Evolutionary conservation across 1,140 invertebrate genomes (phyloP), one percentile per base, ranked within the genome.

Genomic region (Adoxophyes honmai): DNA sequence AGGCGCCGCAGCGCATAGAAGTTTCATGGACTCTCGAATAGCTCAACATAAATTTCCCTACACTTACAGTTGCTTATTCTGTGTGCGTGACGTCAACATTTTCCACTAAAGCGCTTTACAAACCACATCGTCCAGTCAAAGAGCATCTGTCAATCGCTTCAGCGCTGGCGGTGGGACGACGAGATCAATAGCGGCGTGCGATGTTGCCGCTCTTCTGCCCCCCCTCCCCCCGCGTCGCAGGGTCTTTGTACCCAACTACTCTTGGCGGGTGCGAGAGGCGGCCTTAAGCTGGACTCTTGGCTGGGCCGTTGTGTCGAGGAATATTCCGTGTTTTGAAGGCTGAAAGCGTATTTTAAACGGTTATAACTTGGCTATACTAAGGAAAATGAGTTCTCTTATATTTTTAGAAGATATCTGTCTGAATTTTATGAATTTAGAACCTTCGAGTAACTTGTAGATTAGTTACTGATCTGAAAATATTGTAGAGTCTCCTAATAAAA

Each of bases 101-200:
- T 48, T 48, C 42, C 42, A 9, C 52, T 21, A 18, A 35, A 58
- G 8, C 51, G 57, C 61, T 67, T 44, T 11, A 60, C 37, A 34
- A 52, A 48, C 54, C n/a, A 33, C 34, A 37, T 11, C 54, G 64
- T 66, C 51, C 55, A 55, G 16, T 33, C 38, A 15, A 54, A 28
- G 48, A 34, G 58, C 34, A 52, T 55, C 54, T 18, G 11, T 54
- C 35, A 48, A 60, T 36, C 62, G 58, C 52, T 61, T 66, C 51
- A 66, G 63, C 63, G 59, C 8, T 56, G 37, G 52, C 10, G 48
- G 11, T 13, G 21, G n/a, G 9, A 10, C 13, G 14, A n/a, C 1
- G 48, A 60, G 77, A 83, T 83, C 78, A 73, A 83, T 80, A 82
- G 70, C 70, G 67, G 66, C 60, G 65, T 64, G 78, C 78, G 70